Percentiles rank a stretch among this genome's conserved stretches.
phyloP scores from a whole-genome alignment of 2,797 vertebrate species.

The Silurus aristotelis region DNA sequence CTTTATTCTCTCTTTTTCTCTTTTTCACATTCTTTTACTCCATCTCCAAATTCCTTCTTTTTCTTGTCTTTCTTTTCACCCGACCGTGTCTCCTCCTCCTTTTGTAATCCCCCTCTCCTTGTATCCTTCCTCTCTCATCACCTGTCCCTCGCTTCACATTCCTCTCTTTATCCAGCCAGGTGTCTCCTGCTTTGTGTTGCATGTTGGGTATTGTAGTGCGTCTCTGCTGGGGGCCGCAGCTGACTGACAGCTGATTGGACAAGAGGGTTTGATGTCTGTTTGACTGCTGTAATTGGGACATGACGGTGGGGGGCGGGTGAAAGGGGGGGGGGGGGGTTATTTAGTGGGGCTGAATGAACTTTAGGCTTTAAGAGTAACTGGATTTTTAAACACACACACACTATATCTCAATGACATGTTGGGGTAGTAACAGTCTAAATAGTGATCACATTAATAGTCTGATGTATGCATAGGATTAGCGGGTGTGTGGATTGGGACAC shows the following conservation, averaged over 20 bases:
- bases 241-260: conserved; percentile 28
- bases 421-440: too few species aligned
- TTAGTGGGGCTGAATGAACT: background rate
- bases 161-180: conserved; percentile 7
- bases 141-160: background rate
- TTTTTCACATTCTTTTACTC: background rate
- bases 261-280: conserved; percentile 57
- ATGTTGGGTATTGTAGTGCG: conserved; percentile 41
- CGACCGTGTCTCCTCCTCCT: background rate
- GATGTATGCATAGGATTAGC: too few species aligned
- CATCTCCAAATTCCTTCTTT: background rate
- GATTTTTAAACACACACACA: background rate
- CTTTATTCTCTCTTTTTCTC: background rate
- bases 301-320: background rate
- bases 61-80: background rate
- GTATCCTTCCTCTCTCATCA: conserved; percentile 13
- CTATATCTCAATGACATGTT: background rate
- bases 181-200: conserved; percentile 24
- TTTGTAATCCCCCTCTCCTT: background rate
- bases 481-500: too few species aligned
- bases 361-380: background rate
- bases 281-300: conserved; percentile 62
- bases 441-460: too few species aligned
- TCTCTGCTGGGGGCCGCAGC: background rate
- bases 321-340: too few species aligned